Base-by-base conservation (phyloP, 1,140 invertebrate genomes). In the Pararge aegeria region DNA sequence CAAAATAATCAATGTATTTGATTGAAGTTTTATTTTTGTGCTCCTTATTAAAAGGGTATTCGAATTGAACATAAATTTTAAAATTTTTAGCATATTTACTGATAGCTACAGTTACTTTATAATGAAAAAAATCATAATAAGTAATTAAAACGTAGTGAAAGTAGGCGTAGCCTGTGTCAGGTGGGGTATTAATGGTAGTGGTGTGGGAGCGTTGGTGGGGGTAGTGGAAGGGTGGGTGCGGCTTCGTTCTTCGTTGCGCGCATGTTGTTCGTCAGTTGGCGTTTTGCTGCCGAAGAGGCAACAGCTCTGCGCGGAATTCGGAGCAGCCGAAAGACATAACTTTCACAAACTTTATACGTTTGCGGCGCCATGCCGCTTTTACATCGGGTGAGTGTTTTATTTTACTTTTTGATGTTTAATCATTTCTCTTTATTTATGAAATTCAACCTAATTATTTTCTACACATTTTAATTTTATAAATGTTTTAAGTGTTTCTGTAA, bases 321-420 rank as follows among this genome's bases (percentile, higher is more conserved):
- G 66, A 21, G 57, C 54, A 60, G 49, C 53, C 21, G 58, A 59
- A 52, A 37, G 60, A 50, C 48, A 34, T 16, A 46, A 21, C 21
- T 18, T 66, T 58, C 66, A 58, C 30, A 59, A 75, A 75, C 68
- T 77, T 75, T 67, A 10, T 19, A 56, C 69, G 69, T 73, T 64
- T 24, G 75, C 77, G 71, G 78, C 70, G 74, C 27, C 58, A 87
- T 87, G 84, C 80, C 84, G 77, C 78, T 84, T 48, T 57, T 87
- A 58, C 80, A 80, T 68, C 79, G 80, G 77, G 84, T 85, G 19
- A 78, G 68, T 73, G 62, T 63, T 61, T 56, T 66, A 18, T 66
- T 15, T 64, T 44, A 37, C 7, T 52, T 30, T 61, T 53, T 2
- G 1, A n/a, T n/a, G n/a, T n/a, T n/a, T 13, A 19, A 1, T 5